These are phyloP conservation scores for Goniozus legneri DNA, from an alignment of 1,140 invertebrate genomes.

Conservation along the genomic window DNA sequence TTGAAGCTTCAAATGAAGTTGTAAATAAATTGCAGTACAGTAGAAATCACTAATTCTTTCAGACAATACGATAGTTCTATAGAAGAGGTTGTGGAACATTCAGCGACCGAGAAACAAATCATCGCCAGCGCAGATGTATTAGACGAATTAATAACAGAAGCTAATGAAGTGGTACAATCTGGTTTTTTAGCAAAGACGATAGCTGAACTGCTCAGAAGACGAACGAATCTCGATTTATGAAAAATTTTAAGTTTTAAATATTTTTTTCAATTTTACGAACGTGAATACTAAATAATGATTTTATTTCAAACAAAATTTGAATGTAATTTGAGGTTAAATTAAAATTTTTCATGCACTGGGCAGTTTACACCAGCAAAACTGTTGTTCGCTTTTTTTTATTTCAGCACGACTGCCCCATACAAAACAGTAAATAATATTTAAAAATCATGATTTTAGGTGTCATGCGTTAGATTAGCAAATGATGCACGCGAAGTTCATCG, in stretches of 20 bases:
- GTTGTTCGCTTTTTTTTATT: too few relatives aligned
- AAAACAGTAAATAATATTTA: background rate
- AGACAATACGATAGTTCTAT: conserved; percentile 18
- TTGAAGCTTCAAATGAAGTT: background rate
- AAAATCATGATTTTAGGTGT: conserved; percentile 32
- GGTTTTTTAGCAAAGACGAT: too few relatives aligned
- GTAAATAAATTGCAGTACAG: background rate
- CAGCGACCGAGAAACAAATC: conserved; percentile 59
- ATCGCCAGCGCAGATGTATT: conserved; percentile 58
- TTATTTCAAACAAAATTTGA: background rate
- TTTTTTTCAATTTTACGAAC: too few relatives aligned
- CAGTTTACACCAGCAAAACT: too few relatives aligned
- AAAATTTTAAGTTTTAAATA: conserved; percentile 5
- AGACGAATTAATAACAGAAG: conserved; percentile 62
- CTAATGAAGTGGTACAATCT: conserved; percentile 63
- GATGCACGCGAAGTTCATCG: conserved; percentile 67
- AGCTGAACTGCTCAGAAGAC: too few relatives aligned
- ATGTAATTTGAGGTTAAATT: too few relatives aligned
- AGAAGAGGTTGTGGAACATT: conserved; percentile 36
- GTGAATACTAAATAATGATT: too few relatives aligned
- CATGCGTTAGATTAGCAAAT: conserved; percentile 70
- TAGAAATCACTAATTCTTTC: too few relatives aligned
- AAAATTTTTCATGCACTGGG: too few relatives aligned
- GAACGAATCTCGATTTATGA: too few relatives aligned
- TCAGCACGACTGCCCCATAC: too few relatives aligned